These are phyloP conservation scores for Tachina grossa DNA, from an alignment of 2,888 invertebrate species.

Conservation along the genomic window DNA sequence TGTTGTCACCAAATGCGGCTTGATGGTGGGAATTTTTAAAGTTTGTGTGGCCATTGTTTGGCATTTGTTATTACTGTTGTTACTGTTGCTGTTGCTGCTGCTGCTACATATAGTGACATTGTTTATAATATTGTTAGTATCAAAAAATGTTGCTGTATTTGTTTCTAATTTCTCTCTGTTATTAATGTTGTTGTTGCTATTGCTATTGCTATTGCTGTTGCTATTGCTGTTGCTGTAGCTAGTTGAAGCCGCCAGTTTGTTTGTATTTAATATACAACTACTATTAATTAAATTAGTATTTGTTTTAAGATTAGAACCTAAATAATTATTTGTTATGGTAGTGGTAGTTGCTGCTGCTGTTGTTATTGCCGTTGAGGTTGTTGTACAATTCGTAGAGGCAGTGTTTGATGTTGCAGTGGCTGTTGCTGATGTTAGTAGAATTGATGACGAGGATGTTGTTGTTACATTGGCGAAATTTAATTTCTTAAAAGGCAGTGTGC, in stretches of 20 bases:
- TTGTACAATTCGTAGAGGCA: slow-evolving; percentile 67
- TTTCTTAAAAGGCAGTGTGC: slow-evolving; percentile 72
- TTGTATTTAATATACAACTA: slow-evolving; percentile 55
- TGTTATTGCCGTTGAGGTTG: slow-evolving; percentile 49
- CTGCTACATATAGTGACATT: slow-evolving; percentile 71
- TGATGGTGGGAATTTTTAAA: slow-evolving; percentile 72
- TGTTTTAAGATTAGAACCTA: slow-evolving; percentile 63
- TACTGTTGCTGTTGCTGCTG: slow-evolving; percentile 58
- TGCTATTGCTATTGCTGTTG: slow-evolving; percentile 7
- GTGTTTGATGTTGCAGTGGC: slow-evolving; percentile 59
- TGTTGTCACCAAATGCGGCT: slow-evolving; percentile 78
- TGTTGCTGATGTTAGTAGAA: slow-evolving; percentile 55
- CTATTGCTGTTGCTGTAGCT: background rate
- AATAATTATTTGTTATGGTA: slow-evolving; percentile 65
- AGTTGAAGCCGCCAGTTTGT: slow-evolving; percentile 62
- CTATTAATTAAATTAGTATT: slow-evolving; percentile 67
- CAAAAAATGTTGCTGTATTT: slow-evolving; percentile 67
- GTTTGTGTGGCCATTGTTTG: slow-evolving; percentile 74
- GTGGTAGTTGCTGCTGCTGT: slow-evolving; percentile 36
- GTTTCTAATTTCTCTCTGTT: slow-evolving; percentile 42
- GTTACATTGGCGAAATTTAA: slow-evolving; percentile 69
- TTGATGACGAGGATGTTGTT: slow-evolving; percentile 45
- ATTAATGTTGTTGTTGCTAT: too few relatives aligned
- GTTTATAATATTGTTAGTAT: slow-evolving; percentile 72
- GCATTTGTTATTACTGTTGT: slow-evolving; percentile 49